phyloP scores from a whole-genome alignment of 1,140 invertebrate species.

The Acromyrmex heyeri region DNA sequence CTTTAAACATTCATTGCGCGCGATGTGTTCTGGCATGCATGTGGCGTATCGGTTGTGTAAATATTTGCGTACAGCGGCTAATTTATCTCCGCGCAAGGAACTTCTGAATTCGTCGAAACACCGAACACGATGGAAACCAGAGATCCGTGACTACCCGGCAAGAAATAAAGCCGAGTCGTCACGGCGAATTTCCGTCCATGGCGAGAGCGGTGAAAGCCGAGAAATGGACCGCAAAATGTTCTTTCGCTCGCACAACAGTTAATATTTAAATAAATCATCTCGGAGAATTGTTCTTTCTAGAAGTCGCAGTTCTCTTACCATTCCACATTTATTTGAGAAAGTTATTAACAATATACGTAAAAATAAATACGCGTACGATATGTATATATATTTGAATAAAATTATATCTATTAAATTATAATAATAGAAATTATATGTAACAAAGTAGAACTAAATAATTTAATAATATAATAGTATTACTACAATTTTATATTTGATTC shows the following conservation, averaged over 20 bases:
- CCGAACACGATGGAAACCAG: not conserved
- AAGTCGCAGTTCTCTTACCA: not conserved
- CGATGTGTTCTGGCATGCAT: not conserved
- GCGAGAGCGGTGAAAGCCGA: conserved; percentile 64
- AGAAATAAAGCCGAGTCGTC: conserved; percentile 25
- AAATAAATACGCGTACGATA: not conserved
- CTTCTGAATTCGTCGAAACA: conserved; percentile 13
- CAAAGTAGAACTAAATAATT: not conserved
- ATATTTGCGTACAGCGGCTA: conserved; percentile 17
- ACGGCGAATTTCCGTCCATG: conserved; percentile 38
- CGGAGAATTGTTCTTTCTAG: conserved; percentile 23
- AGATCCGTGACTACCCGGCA: not conserved
- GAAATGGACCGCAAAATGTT: conserved; percentile 61
- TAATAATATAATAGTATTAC: not conserved
- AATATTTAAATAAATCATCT: conserved; percentile 44
- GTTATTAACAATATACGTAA: not conserved
- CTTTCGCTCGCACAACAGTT: not conserved
- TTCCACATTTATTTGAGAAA: not conserved
- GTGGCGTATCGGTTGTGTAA: not conserved
- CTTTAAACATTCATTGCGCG: conserved; percentile 1
- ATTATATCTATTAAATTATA: not conserved
- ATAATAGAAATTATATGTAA: not conserved
- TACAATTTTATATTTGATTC: not conserved
- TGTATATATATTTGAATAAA: not conserved
- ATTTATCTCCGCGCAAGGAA: conserved; percentile 3